These are phyloP conservation scores for Xenotilapia caudafasciata DNA, from an alignment of 2,113 vertebrate genomes.

Conservation along the genomic window DNA sequence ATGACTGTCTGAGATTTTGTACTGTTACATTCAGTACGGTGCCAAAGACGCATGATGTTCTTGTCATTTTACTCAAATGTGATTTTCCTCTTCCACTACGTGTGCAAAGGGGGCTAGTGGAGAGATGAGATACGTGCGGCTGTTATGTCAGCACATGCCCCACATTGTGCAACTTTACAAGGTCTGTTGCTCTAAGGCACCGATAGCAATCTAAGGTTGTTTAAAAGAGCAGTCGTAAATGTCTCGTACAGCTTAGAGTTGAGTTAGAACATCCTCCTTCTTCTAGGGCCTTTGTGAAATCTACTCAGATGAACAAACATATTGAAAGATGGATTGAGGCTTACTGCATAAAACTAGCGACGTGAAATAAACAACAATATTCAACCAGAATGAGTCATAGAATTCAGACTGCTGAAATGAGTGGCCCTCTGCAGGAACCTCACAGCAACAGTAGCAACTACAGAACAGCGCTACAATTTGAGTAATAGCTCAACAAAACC, in stretches of 20 bases:
- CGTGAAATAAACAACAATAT: not conserved
- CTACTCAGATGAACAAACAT: not conserved
- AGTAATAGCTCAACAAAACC: constrained; percentile 15
- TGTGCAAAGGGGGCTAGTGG: not conserved
- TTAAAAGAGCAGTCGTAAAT: constrained; percentile 26
- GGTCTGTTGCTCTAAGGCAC: constrained; percentile 37
- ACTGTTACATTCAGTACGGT: not conserved
- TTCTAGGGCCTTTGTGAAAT: not conserved
- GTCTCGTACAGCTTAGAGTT: constrained; percentile 16
- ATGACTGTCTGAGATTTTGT: not conserved
- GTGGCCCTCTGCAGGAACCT: not conserved
- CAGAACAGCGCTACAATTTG: not conserved
- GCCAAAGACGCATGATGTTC: not conserved
- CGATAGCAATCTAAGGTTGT: constrained; percentile 35
- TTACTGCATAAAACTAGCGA: not conserved
- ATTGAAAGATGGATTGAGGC: not conserved
- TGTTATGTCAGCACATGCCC: constrained; percentile 59
- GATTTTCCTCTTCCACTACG: not conserved
- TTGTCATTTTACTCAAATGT: not conserved
- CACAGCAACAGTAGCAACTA: not conserved
- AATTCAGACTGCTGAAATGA: not conserved
- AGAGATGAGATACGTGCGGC: constrained; percentile 4
- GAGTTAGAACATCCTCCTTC: not conserved
- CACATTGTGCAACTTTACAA: constrained; percentile 53
- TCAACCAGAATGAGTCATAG: not conserved